Conservation (phyloP, 2,113 vertebrate species). For the Pituophis catenifer region DNA sequence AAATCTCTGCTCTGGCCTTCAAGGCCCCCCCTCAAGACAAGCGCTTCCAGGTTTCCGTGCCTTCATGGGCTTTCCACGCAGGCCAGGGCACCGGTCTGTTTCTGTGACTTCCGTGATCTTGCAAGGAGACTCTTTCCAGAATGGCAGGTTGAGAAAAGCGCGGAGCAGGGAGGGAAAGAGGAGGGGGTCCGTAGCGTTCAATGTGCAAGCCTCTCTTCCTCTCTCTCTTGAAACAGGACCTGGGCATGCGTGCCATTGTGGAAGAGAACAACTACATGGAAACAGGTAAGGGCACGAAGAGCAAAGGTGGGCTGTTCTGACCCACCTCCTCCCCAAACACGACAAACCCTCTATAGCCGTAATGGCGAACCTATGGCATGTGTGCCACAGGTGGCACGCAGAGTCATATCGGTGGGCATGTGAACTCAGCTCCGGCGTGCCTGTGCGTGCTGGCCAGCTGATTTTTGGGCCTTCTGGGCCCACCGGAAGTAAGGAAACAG, state of each 20-base stretch:
- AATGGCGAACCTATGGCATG: no score
- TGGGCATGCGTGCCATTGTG: not conserved
- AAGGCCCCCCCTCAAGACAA: not conserved
- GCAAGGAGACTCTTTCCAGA: not conserved
- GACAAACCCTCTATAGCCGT: no score
- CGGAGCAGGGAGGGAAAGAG: not conserved
- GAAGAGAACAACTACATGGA: slow-evolving; percentile 22
- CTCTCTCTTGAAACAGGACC: slow-evolving; percentile 13
- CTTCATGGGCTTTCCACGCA: not conserved
- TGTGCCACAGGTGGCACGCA: no score
- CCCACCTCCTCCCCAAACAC: no score
- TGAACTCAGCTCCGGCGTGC: no score
- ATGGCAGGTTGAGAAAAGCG: not conserved
- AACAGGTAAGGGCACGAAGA: slow-evolving; percentile 21
- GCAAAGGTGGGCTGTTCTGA: not conserved
- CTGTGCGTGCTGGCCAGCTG: no score
- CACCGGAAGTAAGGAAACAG: no score
- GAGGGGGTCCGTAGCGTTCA: fast-evolving
- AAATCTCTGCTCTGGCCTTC: not conserved
- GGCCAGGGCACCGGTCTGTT: not conserved
- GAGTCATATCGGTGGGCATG: no score
- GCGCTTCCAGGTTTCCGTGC: not conserved
- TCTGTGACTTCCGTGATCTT: not conserved
- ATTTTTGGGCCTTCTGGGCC: no score
- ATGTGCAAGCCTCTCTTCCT: not conserved